phyloP scores from a whole-genome alignment of 2,113 vertebrate genomes.

The Platycercus adscitus region DNA sequence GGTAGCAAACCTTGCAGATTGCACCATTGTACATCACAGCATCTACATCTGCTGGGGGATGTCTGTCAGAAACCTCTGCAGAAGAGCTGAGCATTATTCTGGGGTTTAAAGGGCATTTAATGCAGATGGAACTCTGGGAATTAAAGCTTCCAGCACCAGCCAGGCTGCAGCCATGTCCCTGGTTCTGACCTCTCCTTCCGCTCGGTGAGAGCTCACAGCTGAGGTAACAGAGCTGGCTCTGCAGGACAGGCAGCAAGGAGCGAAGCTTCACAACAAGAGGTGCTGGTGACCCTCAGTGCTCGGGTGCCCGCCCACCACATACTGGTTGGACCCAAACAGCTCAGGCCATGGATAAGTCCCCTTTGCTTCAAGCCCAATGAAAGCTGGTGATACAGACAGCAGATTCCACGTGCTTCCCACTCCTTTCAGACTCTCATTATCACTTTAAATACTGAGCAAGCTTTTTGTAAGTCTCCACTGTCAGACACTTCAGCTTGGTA shows the following conservation, averaged over 20 bases:
- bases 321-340: neutral
- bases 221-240: accelerated
- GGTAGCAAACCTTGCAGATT: neutral
- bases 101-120: neutral
- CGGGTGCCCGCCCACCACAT: neutral
- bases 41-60: neutral
- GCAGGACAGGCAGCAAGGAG: neutral
- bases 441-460: neutral
- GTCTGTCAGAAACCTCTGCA: neutral
- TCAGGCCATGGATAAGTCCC: neutral
- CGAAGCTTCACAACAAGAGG: neutral
- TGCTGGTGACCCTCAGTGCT: neutral
- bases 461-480: neutral
- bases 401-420: neutral
- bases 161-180: neutral
- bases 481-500: neutral
- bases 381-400: neutral
- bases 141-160: neutral
- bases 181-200: neutral
- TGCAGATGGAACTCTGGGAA: neutral
- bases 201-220: neutral
- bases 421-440: neutral
- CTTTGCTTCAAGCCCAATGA: neutral
- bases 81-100: neutral
- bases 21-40: accelerated